Evolutionary conservation across 2,797 vertebrate species (phyloP).

Genomic region (Myotis findleyi): DNA sequence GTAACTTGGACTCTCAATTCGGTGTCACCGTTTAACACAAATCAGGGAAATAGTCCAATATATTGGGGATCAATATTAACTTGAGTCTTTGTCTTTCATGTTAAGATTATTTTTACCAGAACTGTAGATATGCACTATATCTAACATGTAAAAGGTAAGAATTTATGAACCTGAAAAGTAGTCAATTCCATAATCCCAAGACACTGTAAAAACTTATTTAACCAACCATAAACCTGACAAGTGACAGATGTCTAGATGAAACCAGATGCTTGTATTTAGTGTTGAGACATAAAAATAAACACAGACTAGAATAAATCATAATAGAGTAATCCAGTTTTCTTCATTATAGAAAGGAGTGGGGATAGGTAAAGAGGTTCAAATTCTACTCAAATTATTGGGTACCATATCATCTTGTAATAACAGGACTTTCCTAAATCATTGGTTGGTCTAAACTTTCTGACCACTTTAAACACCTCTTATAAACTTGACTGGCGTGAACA

Average conservation of each 20-base stretch:
- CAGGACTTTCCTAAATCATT: constrained; percentile 55
- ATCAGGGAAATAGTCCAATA: not conserved
- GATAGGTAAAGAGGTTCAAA: constrained; percentile 64
- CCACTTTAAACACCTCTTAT: constrained; percentile 66
- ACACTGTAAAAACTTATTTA: constrained; percentile 44
- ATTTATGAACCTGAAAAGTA: constrained; percentile 60
- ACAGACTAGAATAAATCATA: constrained; percentile 71
- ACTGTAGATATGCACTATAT: not conserved
- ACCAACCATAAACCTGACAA: constrained; percentile 49
- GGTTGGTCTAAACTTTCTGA: constrained; percentile 57
- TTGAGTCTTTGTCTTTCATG: not conserved
- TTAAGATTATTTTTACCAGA: constrained; percentile 21
- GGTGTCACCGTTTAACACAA: not conserved
- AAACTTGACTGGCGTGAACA: constrained; percentile 55
- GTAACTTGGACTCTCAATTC: not conserved
- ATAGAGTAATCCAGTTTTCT: constrained; percentile 58
- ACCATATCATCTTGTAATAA: constrained; percentile 65
- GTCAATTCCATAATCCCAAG: constrained; percentile 67
- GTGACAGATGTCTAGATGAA: constrained; percentile 70
- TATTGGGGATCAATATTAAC: not conserved
- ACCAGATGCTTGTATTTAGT: constrained; percentile 74
- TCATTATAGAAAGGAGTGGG: constrained; percentile 68
- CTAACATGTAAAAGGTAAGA: constrained; percentile 19
- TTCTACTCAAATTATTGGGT: constrained; percentile 67
- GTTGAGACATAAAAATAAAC: constrained; percentile 78